Evolutionary conservation across 2,113 vertebrate species (phyloP).

Genomic region (Rhineura floridana): DNA sequence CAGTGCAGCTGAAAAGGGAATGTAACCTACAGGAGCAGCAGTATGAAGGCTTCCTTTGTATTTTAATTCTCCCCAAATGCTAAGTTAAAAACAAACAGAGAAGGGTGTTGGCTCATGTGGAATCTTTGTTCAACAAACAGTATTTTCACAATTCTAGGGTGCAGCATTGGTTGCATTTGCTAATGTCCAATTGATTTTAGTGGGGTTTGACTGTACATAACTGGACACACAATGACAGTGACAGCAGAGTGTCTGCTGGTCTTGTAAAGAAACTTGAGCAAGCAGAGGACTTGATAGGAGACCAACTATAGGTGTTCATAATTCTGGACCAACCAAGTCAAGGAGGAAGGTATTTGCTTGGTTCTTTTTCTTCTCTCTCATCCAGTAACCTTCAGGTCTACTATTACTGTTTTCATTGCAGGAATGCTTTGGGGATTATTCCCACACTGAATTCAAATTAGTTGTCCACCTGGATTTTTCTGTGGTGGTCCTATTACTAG

Average conservation of each 20-base stretch:
- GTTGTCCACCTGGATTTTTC: background rate
- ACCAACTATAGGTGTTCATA: background rate
- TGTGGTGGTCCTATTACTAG: background rate
- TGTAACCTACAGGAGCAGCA: too few relatives aligned
- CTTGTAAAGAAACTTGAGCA: background rate
- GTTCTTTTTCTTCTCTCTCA: background rate
- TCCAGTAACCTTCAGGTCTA: background rate
- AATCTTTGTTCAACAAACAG: background rate
- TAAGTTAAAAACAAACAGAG: background rate
- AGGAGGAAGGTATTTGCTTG: background rate
- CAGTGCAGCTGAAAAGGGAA: background rate
- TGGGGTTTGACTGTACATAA: background rate
- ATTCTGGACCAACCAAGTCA: background rate
- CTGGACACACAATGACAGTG: background rate
- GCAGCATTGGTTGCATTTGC: background rate
- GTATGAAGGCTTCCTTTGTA: background rate
- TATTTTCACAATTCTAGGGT: background rate
- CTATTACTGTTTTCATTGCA: too few relatives aligned
- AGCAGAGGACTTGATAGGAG: background rate
- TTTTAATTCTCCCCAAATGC: background rate
- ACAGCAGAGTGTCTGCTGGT: background rate
- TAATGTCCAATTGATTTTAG: background rate
- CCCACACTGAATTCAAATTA: background rate
- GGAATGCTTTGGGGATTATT: background rate
- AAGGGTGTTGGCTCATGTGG: background rate